Evolutionary conservation across 1,140 invertebrate genomes (phyloP).

Genomic region (Amyelois transitella): DNA sequence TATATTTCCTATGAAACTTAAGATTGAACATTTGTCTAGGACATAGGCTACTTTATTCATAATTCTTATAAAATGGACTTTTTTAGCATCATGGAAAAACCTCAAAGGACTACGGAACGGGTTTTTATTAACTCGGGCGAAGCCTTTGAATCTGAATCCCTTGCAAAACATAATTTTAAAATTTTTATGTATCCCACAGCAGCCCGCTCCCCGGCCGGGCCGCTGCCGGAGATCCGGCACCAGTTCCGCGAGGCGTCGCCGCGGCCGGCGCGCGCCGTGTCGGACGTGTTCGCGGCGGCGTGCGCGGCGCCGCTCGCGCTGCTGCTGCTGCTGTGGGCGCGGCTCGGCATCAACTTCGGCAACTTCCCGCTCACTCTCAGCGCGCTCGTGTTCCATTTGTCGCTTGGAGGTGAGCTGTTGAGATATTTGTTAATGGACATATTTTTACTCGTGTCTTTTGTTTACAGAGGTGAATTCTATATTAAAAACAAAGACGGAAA

Average conservation of each 20-base stretch:
- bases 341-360: constrained; percentile 91
- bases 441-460: neutral
- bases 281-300: constrained; percentile 91
- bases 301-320: constrained; percentile 88
- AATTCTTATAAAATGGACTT: too few relatives aligned
- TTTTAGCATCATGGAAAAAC: too few relatives aligned
- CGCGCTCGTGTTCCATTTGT: constrained; percentile 90
- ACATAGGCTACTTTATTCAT: too few relatives aligned
- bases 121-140: too few relatives aligned
- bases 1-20: too few relatives aligned
- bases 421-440: neutral
- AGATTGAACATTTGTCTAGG: too few relatives aligned
- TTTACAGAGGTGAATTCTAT: too few relatives aligned
- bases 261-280: constrained; percentile 89
- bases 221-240: constrained; percentile 93
- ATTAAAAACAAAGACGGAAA: too few relatives aligned
- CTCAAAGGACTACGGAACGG: too few relatives aligned
- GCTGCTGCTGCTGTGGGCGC: constrained; percentile 90
- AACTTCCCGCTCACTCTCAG: constrained; percentile 87
- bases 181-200: neutral
- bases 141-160: too few relatives aligned
- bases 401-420: constrained; percentile 76
- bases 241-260: constrained; percentile 94
- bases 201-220: constrained; percentile 49
- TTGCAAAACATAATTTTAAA: too few relatives aligned